A percentile compares a stretch with the other conserved stretches of the same genome.
Evolutionary conservation across 1,140 invertebrate species (phyloP).

Genomic region (Leguminivora glycinivorella): DNA sequence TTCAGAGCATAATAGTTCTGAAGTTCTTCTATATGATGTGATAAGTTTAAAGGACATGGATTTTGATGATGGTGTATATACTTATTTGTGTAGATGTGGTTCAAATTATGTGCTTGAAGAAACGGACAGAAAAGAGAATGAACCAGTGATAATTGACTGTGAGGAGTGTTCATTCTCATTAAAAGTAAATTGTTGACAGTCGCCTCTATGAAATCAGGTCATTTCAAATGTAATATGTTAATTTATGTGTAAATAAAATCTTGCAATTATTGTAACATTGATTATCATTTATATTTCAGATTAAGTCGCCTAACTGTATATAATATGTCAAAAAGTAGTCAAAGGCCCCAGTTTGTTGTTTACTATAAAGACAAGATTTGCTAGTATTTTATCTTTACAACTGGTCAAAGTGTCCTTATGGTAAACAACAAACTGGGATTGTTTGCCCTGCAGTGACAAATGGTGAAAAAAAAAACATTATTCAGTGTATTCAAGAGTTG

Average conservation of each 20-base stretch:
- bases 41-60: conserved; percentile 78
- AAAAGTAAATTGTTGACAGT: conserved; percentile 69
- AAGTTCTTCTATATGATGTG: conserved; percentile 80
- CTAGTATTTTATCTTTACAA: too few species aligned
- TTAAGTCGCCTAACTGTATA: too few species aligned
- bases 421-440: too few species aligned
- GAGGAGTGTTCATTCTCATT: conserved; percentile 84
- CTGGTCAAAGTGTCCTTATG: too few species aligned
- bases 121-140: conserved; percentile 58
- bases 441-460: too few species aligned
- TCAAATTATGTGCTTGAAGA: conserved; percentile 79
- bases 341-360: too few species aligned
- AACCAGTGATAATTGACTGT: conserved; percentile 80
- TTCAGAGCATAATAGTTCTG: conserved; percentile 69
- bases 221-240: neutral
- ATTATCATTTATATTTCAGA: too few species aligned
- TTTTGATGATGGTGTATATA: conserved; percentile 61
- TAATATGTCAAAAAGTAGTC: too few species aligned
- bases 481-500: too few species aligned
- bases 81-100: conserved; percentile 83
- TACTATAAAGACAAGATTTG: too few species aligned
- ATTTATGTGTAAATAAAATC: neutral
- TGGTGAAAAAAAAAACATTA: too few species aligned
- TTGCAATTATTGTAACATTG: too few species aligned
- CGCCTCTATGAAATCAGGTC: neutral